Evolutionary conservation across 2,797 vertebrate genomes (phyloP), one percentile per base, ranked within the genome.

Genomic region (Aviceda leuphotes): DNA sequence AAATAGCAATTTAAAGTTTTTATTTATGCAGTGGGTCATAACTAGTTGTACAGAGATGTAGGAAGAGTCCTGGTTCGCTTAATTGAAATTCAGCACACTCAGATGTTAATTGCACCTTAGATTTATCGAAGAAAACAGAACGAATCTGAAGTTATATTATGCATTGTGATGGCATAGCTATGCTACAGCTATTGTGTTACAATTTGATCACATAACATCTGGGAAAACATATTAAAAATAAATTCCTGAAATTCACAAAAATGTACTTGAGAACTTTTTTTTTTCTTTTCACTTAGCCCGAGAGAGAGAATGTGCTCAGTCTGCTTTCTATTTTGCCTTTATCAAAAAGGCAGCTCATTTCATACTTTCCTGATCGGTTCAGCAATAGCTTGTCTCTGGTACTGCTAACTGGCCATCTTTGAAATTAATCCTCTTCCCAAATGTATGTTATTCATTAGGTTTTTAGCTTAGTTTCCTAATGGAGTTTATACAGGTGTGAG

Each of bases 291-390:
- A 17, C 22, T 67, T 16, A 68, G 20, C 39, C 19, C 49, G 44
- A 55, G 14, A 58, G 24, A n/a, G 8, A 46, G 28, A 71, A 59
- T 0, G 0, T 37, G 7, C 25, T 93, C 33, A 47, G 11, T 41
- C 17, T 55, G 59, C 24, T 52, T 80, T 63, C 67, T 80, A 24
- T 81, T 81, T 77, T 43, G 31, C 12, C 16, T 61, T 14, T 74
- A 6, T 65, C 21, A 30, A 55, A 52, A 80, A 43, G 56, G 28
- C 33, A 84, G 37, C n/a, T 24, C 9, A 31, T 89, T 72, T 80
- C 19, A 43, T 80, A 14, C 15, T 68, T 89, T 24, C 15, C 26
- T 65, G 18, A 11, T 73, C 30, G 6, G 18, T 61, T 83, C 31
- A 72, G 28, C 68, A 65, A 6, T 50, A 68, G 39, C 7, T 74